Base-by-base conservation (phyloP, 2,888 invertebrate species). In the Pyrrhia umbra region DNA sequence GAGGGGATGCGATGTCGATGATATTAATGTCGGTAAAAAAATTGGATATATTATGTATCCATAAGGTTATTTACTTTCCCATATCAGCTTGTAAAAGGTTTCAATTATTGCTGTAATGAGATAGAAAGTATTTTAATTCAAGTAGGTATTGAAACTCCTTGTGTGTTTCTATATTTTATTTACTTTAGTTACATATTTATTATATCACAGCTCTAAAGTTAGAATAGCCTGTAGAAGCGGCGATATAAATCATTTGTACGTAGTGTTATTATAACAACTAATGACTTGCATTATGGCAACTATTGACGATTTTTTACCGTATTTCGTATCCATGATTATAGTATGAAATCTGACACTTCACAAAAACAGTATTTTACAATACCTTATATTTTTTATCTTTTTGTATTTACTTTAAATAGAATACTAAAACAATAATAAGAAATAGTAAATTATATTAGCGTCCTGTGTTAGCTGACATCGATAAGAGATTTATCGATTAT, bases 1-100 rank as follows among this genome's bases (percentile, higher is more conserved):
- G 88, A 51, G 70, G 87, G 60, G 75, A 56, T 57, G 15, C 45
- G 42, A 62, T 80, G 64, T 86, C 85, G 85, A 87, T 83, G 65
- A 37, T 67, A 60, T 58, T 40, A 47, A 55, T 66, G 55, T 59
- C 30, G 37, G 50, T n/a, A n/a, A n/a, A n/a, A n/a, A n/a, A 60
- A 64, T 45, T 51, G 47, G 47, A 56, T 63, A 64, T n/a, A n/a
- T n/a, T n/a, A n/a, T 50, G 43, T 37, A 40, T 68, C 43, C 6
- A 20, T 57, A 43, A 45, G 37, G 37, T 47, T 21, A 40, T 34
- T 21, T 66, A 46, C 57, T 57, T 55, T 51, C 16, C 23, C 10
- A 2, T 34, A 37, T 37, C 27, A 18, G 15, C 27, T 43, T 37
- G 25, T 0, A 34, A 34, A n/a, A 18, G 15, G 8, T 49, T 49